A percentile compares a stretch with the other conserved stretches of the same genome.
Evolutionary conservation across 2,888 invertebrate species (phyloP).

Genomic region (Drosophila fulvimacula): DNA sequence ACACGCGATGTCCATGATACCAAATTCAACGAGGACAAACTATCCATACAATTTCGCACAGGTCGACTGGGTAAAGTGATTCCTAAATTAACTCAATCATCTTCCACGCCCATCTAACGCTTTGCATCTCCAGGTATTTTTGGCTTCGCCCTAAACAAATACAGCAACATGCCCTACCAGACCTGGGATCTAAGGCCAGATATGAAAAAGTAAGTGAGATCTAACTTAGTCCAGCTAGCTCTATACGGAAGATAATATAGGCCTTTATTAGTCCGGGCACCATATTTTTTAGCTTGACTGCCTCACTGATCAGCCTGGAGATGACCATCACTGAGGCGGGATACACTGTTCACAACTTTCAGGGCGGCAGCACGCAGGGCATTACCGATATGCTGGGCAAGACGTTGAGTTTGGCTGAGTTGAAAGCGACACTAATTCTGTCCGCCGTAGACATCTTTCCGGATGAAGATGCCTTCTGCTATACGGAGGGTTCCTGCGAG

Average conservation of each 20-base stretch:
- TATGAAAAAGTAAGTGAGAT: constrained; percentile 80
- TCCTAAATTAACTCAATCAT: neutral
- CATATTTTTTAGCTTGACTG: constrained; percentile 86
- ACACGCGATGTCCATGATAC: constrained; percentile 90
- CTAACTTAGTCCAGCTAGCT: no score
- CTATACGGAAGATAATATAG: no score
- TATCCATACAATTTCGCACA: constrained; percentile 90
- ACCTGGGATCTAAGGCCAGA: constrained; percentile 93
- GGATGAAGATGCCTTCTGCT: constrained; percentile 90
- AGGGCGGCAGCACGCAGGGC: constrained; percentile 83
- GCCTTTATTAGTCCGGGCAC: constrained; percentile 72
- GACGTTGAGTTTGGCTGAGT: constrained; percentile 74
- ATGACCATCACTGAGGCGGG: constrained; percentile 85
- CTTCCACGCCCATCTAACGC: neutral
- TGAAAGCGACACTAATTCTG: constrained; percentile 85
- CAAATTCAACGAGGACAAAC: constrained; percentile 94
- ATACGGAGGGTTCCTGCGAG: constrained; percentile 88
- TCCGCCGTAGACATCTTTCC: constrained; percentile 94
- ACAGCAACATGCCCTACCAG: constrained; percentile 93
- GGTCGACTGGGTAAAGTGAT: constrained; percentile 87
- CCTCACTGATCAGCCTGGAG: constrained; percentile 87
- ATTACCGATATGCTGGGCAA: constrained; percentile 83
- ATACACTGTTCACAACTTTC: constrained; percentile 83
- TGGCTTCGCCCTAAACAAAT: constrained; percentile 90
- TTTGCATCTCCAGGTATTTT: constrained; percentile 86